Conservation (phyloP, 2,113 vertebrate species). For the Crocuta crocuta region DNA sequence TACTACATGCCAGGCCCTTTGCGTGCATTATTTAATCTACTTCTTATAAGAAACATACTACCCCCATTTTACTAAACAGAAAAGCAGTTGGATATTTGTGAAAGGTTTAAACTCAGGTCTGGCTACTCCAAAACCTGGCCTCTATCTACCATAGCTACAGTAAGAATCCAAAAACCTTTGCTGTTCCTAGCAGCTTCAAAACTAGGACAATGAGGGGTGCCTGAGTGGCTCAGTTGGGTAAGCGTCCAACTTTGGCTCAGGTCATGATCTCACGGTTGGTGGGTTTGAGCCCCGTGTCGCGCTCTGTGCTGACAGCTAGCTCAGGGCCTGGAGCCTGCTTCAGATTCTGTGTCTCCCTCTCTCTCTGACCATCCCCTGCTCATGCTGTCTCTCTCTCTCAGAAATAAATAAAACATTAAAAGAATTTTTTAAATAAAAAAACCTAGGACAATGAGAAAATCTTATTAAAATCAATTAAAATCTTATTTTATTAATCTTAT, state of each 20-base stretch:
- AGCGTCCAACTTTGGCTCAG: too few relatives aligned
- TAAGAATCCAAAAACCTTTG: constrained; percentile 8
- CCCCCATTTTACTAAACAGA: not conserved
- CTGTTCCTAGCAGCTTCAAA: not conserved
- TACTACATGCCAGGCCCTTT: not conserved
- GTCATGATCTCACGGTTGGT: too few relatives aligned
- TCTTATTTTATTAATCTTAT: too few relatives aligned
- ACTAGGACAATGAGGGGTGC: not conserved
- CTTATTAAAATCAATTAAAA: too few relatives aligned
- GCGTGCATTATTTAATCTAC: not conserved
- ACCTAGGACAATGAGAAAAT: not conserved
- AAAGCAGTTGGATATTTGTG: not conserved
- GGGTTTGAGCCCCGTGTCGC: too few relatives aligned
- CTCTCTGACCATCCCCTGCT: too few relatives aligned
- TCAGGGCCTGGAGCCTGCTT: too few relatives aligned
- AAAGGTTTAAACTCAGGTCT: constrained; percentile 38
- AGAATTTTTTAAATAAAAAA: not conserved
- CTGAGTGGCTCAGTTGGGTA: too few relatives aligned
- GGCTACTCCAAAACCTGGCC: not conserved
- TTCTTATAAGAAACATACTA: not conserved
- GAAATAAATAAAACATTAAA: too few relatives aligned
- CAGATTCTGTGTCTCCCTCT: too few relatives aligned
- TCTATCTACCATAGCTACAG: not conserved
- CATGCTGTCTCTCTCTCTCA: too few relatives aligned
- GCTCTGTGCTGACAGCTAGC: too few relatives aligned